Conservation (phyloP, 92 coral and sea anemone species). For the Palythoa caribaeorum region DNA sequence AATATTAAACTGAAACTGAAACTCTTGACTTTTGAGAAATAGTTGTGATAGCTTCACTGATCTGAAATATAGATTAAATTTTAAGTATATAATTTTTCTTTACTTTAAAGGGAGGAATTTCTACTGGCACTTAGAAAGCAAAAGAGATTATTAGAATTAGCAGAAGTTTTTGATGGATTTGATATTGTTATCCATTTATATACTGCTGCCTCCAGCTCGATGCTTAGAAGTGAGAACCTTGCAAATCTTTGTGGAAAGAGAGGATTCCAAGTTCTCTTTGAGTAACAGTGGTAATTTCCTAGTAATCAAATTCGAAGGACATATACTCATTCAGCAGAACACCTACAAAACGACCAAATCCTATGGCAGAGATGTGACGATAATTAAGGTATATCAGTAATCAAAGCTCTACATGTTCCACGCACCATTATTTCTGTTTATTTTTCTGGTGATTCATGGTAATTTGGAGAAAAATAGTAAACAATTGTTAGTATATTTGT, state of each 20-base stretch:
- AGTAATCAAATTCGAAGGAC: constrained; percentile 3
- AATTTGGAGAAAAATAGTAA: no score
- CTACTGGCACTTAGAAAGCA: not conserved
- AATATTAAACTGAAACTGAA: no score
- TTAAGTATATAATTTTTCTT: no score
- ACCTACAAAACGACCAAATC: not conserved
- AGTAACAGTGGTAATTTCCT: constrained; percentile 13
- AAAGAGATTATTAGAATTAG: not conserved
- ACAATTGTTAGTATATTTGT: no score
- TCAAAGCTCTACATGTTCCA: not conserved
- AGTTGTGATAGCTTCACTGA: no score
- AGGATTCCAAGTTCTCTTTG: not conserved
- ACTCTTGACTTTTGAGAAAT: no score
- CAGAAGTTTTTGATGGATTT: not conserved
- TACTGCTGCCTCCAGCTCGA: not conserved
- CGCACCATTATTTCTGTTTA: no score
- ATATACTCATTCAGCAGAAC: not conserved
- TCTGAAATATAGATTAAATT: no score
- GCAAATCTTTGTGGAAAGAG: constrained; percentile 2
- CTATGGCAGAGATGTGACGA: constrained; percentile 25
- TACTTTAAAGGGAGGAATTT: not conserved
- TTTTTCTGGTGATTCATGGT: not conserved
- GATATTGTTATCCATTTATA: constrained; percentile 4
- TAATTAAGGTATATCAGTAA: constrained; percentile 6
- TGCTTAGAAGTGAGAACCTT: constrained; percentile 5